phyloP scores from a whole-genome alignment of 2,888 invertebrate species.

The Parasteatoda lunata region DNA sequence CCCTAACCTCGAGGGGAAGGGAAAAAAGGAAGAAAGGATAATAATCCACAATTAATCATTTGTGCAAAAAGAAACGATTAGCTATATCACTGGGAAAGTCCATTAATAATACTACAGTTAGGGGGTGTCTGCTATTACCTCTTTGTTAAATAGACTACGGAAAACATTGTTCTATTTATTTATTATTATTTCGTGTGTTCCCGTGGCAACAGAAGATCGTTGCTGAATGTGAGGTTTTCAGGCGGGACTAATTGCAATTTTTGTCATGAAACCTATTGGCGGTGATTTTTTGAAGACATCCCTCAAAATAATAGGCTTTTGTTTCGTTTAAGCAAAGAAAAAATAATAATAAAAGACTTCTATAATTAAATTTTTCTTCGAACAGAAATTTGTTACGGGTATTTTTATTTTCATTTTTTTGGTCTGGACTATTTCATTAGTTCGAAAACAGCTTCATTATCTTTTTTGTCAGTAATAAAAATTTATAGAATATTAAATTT shows the following conservation, averaged over 20 bases:
- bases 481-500: too few relatives aligned
- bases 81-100: conserved; percentile 44
- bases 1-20: conserved; percentile 7
- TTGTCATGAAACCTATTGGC: background rate
- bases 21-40: conserved; percentile 38
- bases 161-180: conserved; percentile 33
- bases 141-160: conserved; percentile 51
- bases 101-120: conserved; percentile 43
- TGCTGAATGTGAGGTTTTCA: conserved; percentile 23
- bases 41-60: conserved; percentile 51
- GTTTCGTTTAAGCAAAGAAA: background rate
- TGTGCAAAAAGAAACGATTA: conserved; percentile 45
- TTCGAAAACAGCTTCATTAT: too few relatives aligned
- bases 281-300: background rate
- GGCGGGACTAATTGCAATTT: background rate
- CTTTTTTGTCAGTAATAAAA: too few relatives aligned
- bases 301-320: background rate
- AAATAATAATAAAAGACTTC: too few relatives aligned
- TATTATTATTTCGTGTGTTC: conserved; percentile 44
- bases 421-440: too few relatives aligned
- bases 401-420: too few relatives aligned
- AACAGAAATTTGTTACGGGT: too few relatives aligned
- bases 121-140: conserved; percentile 23
- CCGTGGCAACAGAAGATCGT: conserved; percentile 33
- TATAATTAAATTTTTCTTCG: too few relatives aligned